Base-by-base conservation (phyloP, 2,797 vertebrate genomes). In the Sebastes steindachneri region DNA sequence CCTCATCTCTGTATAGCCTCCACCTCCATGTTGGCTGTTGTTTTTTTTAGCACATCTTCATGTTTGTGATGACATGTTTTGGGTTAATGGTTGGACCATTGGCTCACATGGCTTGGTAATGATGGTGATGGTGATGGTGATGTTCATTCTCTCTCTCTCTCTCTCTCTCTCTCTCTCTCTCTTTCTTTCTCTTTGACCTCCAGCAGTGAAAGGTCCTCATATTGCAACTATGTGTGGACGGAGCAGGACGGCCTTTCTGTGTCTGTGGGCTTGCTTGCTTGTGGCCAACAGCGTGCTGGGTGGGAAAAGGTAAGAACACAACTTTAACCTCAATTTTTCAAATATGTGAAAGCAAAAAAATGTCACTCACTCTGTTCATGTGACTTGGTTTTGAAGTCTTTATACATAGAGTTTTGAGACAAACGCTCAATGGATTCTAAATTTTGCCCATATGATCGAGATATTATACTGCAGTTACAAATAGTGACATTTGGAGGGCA, bases 211-310 rank as follows among this genome's bases (percentile, higher is more conserved):
- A 91, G 96, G 96, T 95, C 82, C 92, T 96, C 94, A 93, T 94
- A 91, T 92, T 94, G 94, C 94, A 95, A 91, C 90, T 82, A 96
- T 96, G 93, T 96, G 97, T 97, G 97, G 95, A 96, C 96, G 91
- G 94, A 95, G 96, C 86, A 90, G 90, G 87, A 92, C 93, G 84
- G 92, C 95, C 92, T 95, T 92, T 88, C 96, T 97, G 82, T 96
- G 79, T 93, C 94, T 98, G 84, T 97, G 97, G 97, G 96, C 96
- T 96, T 97, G 95, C 95, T 93, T 96, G 93, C 94, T 98, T 75
- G 89, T 96, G 58, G 90, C 96, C 85, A 95, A 95, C 88, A 91
- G 94, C 54, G 83, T 92, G 45, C 41, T 97, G 73, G 93, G 94
- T 89, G 97, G 95, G 82, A 98, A 97, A 98, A 99, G 98, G 98